phyloP scores from a whole-genome alignment of 2,113 vertebrate species.

The Cryptomyrus ogoouensis region DNA sequence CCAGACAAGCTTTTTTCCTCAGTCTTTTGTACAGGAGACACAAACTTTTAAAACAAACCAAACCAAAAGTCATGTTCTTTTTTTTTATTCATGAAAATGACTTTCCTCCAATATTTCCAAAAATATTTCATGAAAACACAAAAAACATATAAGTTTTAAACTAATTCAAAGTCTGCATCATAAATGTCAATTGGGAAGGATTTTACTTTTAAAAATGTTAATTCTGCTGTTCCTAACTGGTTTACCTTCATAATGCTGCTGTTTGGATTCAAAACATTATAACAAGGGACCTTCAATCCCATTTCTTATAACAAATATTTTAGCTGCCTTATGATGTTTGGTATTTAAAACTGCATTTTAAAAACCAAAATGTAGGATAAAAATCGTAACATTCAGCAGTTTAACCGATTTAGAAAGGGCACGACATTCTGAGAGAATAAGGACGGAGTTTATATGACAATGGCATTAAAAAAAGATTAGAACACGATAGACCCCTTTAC shows the following conservation, averaged over 20 bases:
- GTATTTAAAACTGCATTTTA: conserved; percentile 51
- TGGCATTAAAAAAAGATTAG: conserved; percentile 57
- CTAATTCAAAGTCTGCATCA: background rate
- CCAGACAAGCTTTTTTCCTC: background rate
- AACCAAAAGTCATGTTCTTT: background rate
- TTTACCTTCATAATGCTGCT: conserved; percentile 43
- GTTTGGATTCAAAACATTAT: conserved; percentile 52
- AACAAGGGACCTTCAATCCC: conserved; percentile 29
- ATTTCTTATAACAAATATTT: conserved; percentile 49
- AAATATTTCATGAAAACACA: conserved; percentile 5
- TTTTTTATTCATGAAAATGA: conserved; percentile 14
- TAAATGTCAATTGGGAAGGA: background rate
- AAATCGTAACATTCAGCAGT: conserved; percentile 52
- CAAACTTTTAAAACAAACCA: background rate
- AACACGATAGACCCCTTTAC: conserved; percentile 46
- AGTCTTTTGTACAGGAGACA: background rate
- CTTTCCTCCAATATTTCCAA: conserved; percentile 11
- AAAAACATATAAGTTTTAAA: background rate
- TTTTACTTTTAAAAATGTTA: conserved; percentile 24
- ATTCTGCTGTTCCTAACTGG: conserved; percentile 31
- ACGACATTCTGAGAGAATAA: conserved; percentile 49
- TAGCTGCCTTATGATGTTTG: conserved; percentile 70
- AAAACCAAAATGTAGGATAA: conserved; percentile 50
- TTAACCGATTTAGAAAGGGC: conserved; percentile 42
- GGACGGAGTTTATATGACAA: conserved; percentile 55